These are phyloP conservation scores for Empidonax alnorum DNA, from an alignment of 2,113 vertebrate genomes.

Conservation along the genomic window DNA sequence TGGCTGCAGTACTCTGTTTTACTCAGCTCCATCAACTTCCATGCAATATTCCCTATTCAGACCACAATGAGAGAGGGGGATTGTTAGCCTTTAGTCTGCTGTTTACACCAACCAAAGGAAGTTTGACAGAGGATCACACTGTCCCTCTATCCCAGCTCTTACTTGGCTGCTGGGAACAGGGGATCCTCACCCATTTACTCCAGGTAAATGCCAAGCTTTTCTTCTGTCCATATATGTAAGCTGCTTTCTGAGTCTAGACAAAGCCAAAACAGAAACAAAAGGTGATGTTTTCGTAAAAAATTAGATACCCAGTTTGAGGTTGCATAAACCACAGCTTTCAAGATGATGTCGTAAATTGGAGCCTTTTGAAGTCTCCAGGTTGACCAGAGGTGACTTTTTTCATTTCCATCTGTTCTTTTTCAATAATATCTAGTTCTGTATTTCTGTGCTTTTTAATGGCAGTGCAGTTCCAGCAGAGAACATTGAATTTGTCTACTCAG, in stretches of 20 bases:
- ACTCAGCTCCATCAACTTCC: not conserved
- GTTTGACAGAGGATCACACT: not conserved
- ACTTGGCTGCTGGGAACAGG: not conserved
- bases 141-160: not conserved
- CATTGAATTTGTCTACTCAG: not conserved
- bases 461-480: not conserved
- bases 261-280: not conserved
- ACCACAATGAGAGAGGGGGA: not conserved
- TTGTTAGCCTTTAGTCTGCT: not conserved
- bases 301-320: not conserved
- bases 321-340: not conserved
- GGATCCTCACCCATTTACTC: not conserved
- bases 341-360: not conserved
- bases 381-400: not conserved
- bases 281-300: not conserved
- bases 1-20: not conserved
- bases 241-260: not conserved
- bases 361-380: not conserved
- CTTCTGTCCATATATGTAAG: not conserved
- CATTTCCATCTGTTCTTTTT: not conserved
- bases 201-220: not conserved
- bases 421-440: not conserved
- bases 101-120: not conserved
- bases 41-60: not conserved
- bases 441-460: not conserved